These are phyloP conservation scores for Brachyopa scutellaris DNA, from an alignment of 2,888 invertebrate species.

Conservation along the genomic window DNA sequence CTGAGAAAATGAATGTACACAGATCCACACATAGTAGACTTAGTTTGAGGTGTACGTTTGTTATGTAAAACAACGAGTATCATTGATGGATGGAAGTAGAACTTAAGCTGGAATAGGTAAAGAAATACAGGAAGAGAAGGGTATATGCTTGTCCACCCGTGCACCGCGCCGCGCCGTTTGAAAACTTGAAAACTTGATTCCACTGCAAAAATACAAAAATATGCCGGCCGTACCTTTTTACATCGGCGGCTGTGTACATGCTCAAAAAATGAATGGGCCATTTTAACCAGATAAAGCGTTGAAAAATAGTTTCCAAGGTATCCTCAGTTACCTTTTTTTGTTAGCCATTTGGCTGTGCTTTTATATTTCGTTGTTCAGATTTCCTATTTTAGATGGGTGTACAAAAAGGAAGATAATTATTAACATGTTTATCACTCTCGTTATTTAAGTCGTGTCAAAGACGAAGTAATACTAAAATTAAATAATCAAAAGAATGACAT, in stretches of 20 bases:
- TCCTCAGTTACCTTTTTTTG: neutral
- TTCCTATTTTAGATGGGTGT: too few relatives aligned
- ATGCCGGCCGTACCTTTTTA: too few relatives aligned
- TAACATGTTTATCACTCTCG: too few relatives aligned
- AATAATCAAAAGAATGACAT: too few relatives aligned
- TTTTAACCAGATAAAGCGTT: constrained; percentile 13
- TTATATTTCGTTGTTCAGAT: too few relatives aligned
- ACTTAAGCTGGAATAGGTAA: neutral
- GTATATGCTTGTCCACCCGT: constrained; percentile 1
- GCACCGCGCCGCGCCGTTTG: too few relatives aligned
- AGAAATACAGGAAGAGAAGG: neutral
- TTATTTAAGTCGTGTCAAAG: too few relatives aligned
- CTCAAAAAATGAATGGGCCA: constrained; percentile 1
- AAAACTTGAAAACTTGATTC: too few relatives aligned
- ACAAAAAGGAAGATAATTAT: too few relatives aligned
- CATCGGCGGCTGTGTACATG: neutral
- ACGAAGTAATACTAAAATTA: too few relatives aligned
- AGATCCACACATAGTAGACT: constrained; percentile 43
- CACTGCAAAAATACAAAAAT: too few relatives aligned
- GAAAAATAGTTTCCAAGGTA: constrained; percentile 6
- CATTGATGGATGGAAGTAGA: neutral
- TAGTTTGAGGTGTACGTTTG: neutral
- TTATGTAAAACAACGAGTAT: neutral
- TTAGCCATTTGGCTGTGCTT: neutral
- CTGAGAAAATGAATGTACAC: constrained; percentile 41